Conservation (phyloP, 2,113 vertebrate genomes). For the Lophius piscatorius region DNA sequence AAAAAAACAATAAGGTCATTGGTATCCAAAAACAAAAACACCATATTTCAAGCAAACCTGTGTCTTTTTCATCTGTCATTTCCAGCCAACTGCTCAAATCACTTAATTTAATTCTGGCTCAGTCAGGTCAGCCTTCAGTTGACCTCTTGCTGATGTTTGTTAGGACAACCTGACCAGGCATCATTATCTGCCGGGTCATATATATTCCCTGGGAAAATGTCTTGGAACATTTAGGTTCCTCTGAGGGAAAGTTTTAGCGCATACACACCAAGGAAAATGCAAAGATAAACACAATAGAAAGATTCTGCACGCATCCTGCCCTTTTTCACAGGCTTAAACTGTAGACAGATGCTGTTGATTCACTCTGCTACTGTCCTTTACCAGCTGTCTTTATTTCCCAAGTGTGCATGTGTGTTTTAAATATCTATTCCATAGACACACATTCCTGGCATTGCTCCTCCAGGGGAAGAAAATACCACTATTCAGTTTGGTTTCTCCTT, state of each 20-base stretch:
- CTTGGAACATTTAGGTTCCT: slow-evolving; percentile 3
- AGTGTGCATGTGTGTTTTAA: slow-evolving; percentile 21
- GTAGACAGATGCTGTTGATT: slow-evolving; percentile 40
- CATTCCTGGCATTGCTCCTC: slow-evolving; percentile 37
- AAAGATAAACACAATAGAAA: slow-evolving; percentile 7
- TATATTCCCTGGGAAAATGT: slow-evolving; percentile 20
- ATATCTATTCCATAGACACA: slow-evolving; percentile 50
- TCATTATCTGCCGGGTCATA: not conserved
- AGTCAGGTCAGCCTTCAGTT: too few relatives aligned
- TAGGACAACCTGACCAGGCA: not conserved
- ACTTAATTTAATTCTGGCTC: not conserved
- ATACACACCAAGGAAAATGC: slow-evolving; percentile 16
- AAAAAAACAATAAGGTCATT: slow-evolving; percentile 1
- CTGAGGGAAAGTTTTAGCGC: slow-evolving; percentile 6
- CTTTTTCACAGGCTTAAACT: slow-evolving; percentile 56
- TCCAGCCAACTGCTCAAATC: not conserved
- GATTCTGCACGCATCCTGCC: slow-evolving; percentile 40
- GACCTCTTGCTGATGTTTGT: slow-evolving; percentile 1
- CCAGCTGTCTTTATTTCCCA: slow-evolving; percentile 37
- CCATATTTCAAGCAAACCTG: slow-evolving; percentile 19
- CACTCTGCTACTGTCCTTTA: slow-evolving; percentile 34
- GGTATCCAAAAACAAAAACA: slow-evolving; percentile 2
- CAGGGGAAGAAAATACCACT: too few relatives aligned
- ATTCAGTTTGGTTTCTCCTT: too few relatives aligned
- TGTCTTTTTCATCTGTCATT: slow-evolving; percentile 1